Percentiles rank a stretch among this genome's conserved stretches.
These are phyloP conservation scores for Mormoops blainvillei DNA, from an alignment of 2,113 vertebrate species.

Conservation along the genomic window DNA sequence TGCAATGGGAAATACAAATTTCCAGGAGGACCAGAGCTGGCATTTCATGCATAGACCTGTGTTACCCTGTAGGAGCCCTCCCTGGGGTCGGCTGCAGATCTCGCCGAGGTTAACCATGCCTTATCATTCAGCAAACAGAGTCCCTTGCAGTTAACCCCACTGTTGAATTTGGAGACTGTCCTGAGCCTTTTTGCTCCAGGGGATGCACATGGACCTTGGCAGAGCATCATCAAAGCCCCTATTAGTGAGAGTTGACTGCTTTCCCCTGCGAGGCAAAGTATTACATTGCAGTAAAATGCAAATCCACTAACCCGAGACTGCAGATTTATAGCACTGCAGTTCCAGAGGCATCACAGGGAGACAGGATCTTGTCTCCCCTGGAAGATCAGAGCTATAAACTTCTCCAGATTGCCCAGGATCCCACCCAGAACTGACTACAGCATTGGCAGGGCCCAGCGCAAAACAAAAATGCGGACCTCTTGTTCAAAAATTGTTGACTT, in stretches of 20 bases:
- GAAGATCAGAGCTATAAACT: not conserved
- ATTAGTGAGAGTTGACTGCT: constrained; percentile 23
- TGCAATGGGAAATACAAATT: not conserved
- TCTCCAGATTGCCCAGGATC: not conserved
- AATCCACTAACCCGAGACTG: not conserved
- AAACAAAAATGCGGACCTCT: not conserved
- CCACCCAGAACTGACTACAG: not conserved
- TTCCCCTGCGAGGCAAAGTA: not conserved
- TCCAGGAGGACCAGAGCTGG: not conserved
- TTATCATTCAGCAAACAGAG: not conserved
- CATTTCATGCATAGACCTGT: not conserved
- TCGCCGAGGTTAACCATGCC: not conserved
- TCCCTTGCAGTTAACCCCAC: not conserved
- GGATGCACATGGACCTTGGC: not conserved
- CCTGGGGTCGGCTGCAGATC: not conserved
- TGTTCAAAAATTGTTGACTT: not conserved
- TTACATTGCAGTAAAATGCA: constrained; percentile 35
- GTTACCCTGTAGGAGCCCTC: not conserved
- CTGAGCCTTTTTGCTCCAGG: constrained; percentile 23
- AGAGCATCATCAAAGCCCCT: constrained; percentile 7
- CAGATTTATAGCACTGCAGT: not conserved
- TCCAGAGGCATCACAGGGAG: not conserved
- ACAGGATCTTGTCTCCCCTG: not conserved
- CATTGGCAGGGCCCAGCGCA: not conserved
- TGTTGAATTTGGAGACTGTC: not conserved